Evolutionary conservation across 2,113 vertebrate genomes (phyloP), one percentile per base, ranked within the genome.

Genomic region (Sceloporus tristichus): DNA sequence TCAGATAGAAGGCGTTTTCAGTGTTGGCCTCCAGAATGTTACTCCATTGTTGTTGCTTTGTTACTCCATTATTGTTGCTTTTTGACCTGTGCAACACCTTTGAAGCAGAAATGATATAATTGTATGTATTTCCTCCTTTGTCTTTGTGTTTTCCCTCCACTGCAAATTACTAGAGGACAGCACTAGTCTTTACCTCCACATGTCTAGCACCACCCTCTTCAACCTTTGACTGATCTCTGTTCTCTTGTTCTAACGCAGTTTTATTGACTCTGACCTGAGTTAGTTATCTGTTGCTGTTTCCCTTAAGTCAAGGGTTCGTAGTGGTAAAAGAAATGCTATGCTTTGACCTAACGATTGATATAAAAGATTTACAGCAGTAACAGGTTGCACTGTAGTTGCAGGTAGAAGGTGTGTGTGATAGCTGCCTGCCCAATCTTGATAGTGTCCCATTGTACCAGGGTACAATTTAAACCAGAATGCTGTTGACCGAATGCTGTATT

Each of bases 401-500:
- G 34, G 23, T 76, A 4, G 19, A 40, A 1, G 16, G 38, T 82
- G 59, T 40, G 29, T 19, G n/a, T 19, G 29, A 2, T n/a, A n/a
- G 70, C 82, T 73, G 8, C 81, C 19, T 5, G 40, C 27, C 40
- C 27, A 21, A 27, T 16, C 53, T 27, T 8, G 27, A 79, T 82
- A 42, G 27, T 16, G 62, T 76, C 53, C 59, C 34, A 27, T 13
- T 75, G 8, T 11, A 21, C n/a, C 10, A 62, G 71, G 71, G n/a
- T 74, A 56, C 56, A 56, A 75, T 74, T 84, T 85, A 78, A 86
- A 54, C n/a, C 14, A 53, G 42, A 68, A 68, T 68, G 66, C 59
- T 65, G 38, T 27, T 23, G 3, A 1, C 29, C 11, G 27, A 40
- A 40, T 54, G 29, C 2, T 8, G 68, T 59, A 13, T 25, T 59